phyloP scores from a whole-genome alignment of 2,113 vertebrate genomes.

The Sinocyclocheilus maitianheensis region DNA sequence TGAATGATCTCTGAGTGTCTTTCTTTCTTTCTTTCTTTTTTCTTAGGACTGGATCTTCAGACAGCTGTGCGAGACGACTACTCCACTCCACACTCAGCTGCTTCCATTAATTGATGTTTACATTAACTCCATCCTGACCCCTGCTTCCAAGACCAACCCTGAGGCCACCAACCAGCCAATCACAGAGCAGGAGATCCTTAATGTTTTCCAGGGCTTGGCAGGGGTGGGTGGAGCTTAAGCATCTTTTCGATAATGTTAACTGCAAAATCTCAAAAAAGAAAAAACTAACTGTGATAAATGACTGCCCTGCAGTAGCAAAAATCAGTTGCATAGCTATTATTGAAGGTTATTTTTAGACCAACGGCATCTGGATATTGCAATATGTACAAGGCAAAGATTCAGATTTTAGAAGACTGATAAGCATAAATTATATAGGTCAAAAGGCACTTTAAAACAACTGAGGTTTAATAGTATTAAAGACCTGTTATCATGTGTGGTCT shows the following conservation, averaged over 20 bases:
- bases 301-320: not conserved
- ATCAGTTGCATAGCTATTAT: slow-evolving; percentile 8
- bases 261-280: not conserved
- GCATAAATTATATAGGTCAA: not conserved
- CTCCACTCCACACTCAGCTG: slow-evolving; percentile 92
- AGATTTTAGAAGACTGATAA: not conserved
- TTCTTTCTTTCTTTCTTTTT: not conserved
- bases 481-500: not conserved
- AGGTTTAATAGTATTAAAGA: not conserved
- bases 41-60: slow-evolving; percentile 96
- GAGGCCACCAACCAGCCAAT: slow-evolving; percentile 98
- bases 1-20: slow-evolving; percentile 12
- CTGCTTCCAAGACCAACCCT: slow-evolving; percentile 95
- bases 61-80: slow-evolving; percentile 93
- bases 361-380: not conserved
- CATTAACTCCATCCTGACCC: slow-evolving; percentile 96
- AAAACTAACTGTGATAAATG: slow-evolving; percentile 4
- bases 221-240: slow-evolving; percentile 72
- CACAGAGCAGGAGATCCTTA: slow-evolving; percentile 95
- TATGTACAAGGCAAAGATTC: not conserved
- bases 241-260: not conserved
- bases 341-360: slow-evolving; percentile 25
- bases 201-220: slow-evolving; percentile 86
- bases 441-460: not conserved
- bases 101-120: slow-evolving; percentile 95